Conservation (phyloP, 2,797 vertebrate genomes). For the Rhodeus uyekii region DNA sequence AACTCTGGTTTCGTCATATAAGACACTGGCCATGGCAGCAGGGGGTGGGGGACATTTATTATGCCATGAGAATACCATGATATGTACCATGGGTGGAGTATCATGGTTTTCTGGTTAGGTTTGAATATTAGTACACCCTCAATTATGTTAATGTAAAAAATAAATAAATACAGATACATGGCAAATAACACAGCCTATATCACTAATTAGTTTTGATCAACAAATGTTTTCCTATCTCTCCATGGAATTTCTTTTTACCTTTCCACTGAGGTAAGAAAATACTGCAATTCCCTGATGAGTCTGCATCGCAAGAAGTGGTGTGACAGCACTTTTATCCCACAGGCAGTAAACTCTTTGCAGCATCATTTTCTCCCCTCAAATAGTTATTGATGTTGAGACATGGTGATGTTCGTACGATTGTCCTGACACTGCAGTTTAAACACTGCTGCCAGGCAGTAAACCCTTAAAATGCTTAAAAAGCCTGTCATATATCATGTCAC, state of each 20-base stretch:
- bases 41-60: too few relatives aligned
- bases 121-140: too few relatives aligned
- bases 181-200: neutral
- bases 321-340: slow-evolving; percentile 55
- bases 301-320: slow-evolving; percentile 30
- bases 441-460: slow-evolving; percentile 44
- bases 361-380: slow-evolving; percentile 42
- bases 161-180: neutral
- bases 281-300: slow-evolving; percentile 34
- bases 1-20: too few relatives aligned
- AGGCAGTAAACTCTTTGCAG: slow-evolving; percentile 49
- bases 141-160: too few relatives aligned
- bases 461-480: slow-evolving; percentile 54
- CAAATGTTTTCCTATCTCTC: slow-evolving; percentile 1
- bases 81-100: too few relatives aligned
- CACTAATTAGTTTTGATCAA: slow-evolving; percentile 1
- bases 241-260: neutral
- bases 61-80: too few relatives aligned
- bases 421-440: slow-evolving; percentile 66
- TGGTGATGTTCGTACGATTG: slow-evolving; percentile 55
- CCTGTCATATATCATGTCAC: slow-evolving; percentile 62
- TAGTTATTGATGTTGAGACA: slow-evolving; percentile 55
- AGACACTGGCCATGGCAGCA: too few relatives aligned
- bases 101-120: too few relatives aligned
- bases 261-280: slow-evolving; percentile 5